Evolutionary conservation across 2,113 vertebrate genomes (phyloP), one percentile per base, ranked within the genome.

Genomic region (Pipa parva): DNA sequence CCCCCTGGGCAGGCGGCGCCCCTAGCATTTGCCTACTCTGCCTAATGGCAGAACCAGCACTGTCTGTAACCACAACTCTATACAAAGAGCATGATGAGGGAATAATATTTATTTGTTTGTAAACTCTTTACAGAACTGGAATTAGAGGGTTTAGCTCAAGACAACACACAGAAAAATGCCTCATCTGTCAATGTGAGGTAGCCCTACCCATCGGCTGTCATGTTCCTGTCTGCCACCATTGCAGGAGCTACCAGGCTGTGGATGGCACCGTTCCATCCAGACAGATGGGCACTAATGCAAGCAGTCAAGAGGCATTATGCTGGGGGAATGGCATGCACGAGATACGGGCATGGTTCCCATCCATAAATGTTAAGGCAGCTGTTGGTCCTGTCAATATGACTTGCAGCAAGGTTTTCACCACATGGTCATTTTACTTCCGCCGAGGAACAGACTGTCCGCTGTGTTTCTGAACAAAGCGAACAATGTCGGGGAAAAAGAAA

Each of bases 241-340:
- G 45, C 66, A 60, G 31, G 46, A 59, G 66, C 26, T 52, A 54
- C 31, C 37, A 46, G 66, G 45, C 65, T 69, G 12, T 29, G 56
- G 1, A 48, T 69, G 66, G 66, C 66, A 45, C 4, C 1, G n/a
- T 60, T 57, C 66, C 66, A 69, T 52, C n/a, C 33, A 28, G 39
- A 27, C 66, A 69, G 66, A 69, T 69, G 66, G 66, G 48, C 57
- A 31, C 54, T 69, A 69, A 69, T 69, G 57, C 60, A 60, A 50
- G 66, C 66, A 70, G 66, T 70, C 66, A 61, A 39, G 66, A 70
- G 57, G 48, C 57, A 70, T 70, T 70, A 70, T 61, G 66, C 26
- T n/a, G 58, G 45, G 36, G 3, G 66, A 48, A 70, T 60, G 66
- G 61, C 46, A 70, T 45, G 58, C 57, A 70, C 52, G 37, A 61